These are phyloP conservation scores for Nanorana parkeri DNA, from an alignment of 2,113 vertebrate genomes.

Conservation along the genomic window DNA sequence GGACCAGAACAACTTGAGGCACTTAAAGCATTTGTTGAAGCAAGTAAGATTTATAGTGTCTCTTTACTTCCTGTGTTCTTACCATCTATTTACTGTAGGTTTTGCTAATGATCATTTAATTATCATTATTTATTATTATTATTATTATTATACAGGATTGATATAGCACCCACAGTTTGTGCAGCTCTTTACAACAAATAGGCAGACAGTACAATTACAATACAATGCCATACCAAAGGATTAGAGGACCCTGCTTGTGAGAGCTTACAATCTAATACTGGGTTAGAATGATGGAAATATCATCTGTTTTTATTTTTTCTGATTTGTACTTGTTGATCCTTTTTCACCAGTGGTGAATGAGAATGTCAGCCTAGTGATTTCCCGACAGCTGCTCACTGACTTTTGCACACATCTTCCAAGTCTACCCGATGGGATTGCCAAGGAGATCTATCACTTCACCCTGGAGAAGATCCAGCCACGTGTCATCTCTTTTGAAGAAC, in stretches of 20 bases:
- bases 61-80: not conserved
- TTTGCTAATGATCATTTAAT: too few species aligned
- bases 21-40: conserved; percentile 98
- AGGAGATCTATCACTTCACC: conserved; percentile 96
- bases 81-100: not conserved
- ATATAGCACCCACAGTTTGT: too few species aligned
- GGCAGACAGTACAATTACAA: too few species aligned
- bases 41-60: conserved; percentile 81
- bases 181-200: too few species aligned
- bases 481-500: conserved; percentile 98
- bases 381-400: conserved; percentile 94
- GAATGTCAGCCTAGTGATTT: conserved; percentile 97
- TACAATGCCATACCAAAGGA: too few species aligned
- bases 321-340: not conserved
- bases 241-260: too few species aligned
- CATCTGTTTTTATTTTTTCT: not conserved
- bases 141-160: too few species aligned
- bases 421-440: conserved; percentile 91
- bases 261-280: too few species aligned
- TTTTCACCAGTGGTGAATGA: conserved; percentile 91
- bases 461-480: conserved; percentile 97
- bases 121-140: too few species aligned
- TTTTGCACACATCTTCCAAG: conserved; percentile 94
- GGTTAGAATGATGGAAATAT: not conserved
- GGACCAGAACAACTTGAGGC: conserved; percentile 92